Base-by-base conservation (phyloP, 2,797 vertebrate genomes). In the Macrochelys suwanniensis region DNA sequence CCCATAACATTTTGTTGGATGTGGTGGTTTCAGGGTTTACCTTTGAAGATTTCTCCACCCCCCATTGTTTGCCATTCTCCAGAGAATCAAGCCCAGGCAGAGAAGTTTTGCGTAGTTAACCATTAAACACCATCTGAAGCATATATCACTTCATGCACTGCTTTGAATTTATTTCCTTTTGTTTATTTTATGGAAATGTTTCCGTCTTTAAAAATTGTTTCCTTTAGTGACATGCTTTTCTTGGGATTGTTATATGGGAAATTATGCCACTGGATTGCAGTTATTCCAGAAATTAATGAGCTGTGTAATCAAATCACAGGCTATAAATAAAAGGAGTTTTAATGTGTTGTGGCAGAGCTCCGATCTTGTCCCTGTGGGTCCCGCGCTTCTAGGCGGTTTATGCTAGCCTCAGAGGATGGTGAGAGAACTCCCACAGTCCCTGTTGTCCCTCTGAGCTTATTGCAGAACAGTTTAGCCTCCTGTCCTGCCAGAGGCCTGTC, bases 211-310 rank as follows among this genome's bases (percentile, higher is more conserved):
- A 90, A 88, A 1, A 83, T 13, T 33, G 11, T 92, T 97, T 96
- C 86, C 83, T 96, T 96, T 87, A 61, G 84, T 94, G 85, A 89
- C 28, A 37, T 86, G 90, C 94, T 96, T 94, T 95, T 71, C 86
- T 91, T 92, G 56, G 84, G 85, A 92, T 82, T 93, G 15, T 80
- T 96, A 42, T 92, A 90, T 94, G 94, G 86, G 86, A 96, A 94
- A 95, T 95, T 94, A 91, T 71, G 80, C 61, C 85, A 88, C 95
- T 96, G 95, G 84, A 54, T 95, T 94, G 78, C 88, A 31, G 54
- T 89, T 95, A 95, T 94, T 93, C 37, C 95, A 85, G 54, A 94
- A 96, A 89, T 84, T 94, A 93, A 82, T 91, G 89, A 89, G 54
- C 6, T 1, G 85, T 59, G 57, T 93, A 96, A 94, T 94, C 47